Base-by-base conservation (phyloP, 2,797 vertebrate species). In the Pangasius larnaudii region DNA sequence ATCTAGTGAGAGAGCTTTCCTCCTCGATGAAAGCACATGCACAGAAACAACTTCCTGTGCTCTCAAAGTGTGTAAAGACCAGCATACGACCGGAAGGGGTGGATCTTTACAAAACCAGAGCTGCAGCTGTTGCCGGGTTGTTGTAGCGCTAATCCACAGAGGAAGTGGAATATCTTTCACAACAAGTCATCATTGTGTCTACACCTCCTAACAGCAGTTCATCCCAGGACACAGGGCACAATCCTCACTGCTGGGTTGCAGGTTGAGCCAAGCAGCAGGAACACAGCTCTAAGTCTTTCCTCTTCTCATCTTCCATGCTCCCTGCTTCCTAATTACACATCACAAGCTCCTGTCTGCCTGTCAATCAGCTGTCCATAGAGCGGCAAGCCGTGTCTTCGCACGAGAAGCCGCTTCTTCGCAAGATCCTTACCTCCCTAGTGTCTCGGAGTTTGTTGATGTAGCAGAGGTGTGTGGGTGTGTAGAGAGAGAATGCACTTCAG, bases 311-410 rank as follows among this genome's bases (percentile, higher is more conserved):
- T 81, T 75, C 79, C 71, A 88, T 88, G 81, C 88, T 89, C 75
- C 74, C 69, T 90, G 89, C 74, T 39, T 87, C 87, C 79, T 89
- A 92, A 91, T 89, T 85, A 91, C 88, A 82, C 85, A 90, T 77
- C 89, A 84, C 87, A 89, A 88, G 74, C 67, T 61, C 49, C 88
- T 30, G 51, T 75, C 63, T 49, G 86, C 24, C 89, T 84, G 88
- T 85, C 91, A 90, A 87, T 89, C 89, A 90, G 75, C 72, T 75
- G 72, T 65, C 74, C 10, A 16, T 71, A 86, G 58, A 88, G 86
- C 58, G 24, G 5, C 88, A 88, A 63, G 56, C 61, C 65, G 24
- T 69, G 75, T 85, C 69, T 86, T 85, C 30, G 36, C 59, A 74
- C 75, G 13, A 75, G 19, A 88, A 63, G 56, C 61, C 65, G 24